Evolutionary conservation across 2,888 invertebrate species (phyloP), one percentile per base, ranked within the genome.

Genomic region (Onthophagus sagittarius): DNA sequence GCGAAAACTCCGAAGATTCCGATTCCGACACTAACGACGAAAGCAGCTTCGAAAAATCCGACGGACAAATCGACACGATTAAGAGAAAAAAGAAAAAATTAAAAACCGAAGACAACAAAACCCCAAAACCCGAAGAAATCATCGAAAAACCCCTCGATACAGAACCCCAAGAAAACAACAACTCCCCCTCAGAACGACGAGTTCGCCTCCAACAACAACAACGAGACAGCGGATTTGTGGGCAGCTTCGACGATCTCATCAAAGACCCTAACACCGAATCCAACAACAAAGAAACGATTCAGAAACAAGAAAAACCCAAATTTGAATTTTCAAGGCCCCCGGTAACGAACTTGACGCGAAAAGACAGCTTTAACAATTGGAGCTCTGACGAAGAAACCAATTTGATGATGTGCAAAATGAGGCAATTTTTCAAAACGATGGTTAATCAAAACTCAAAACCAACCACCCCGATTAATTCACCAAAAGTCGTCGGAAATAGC

Each of bases 331-430:
- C 5, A 53, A 70, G 23, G 69, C 87, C 89, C 39, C 88, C 90
- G 1, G 86, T 88, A 62, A 88, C 90, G 9, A 89, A 91, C 11
- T 85, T 95, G 32, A 91, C 92, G 62, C 88, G 95, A 76, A 95
- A 95, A 85, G 95, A 96, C 84, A 95, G 95, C 83, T 96, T 96
- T 86, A 96, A 95, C 83, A 96, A 96, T 82, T 96, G 96, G 95
- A 95, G 95, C 77, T 95, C 95, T 2, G 96, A 96, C 82, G 96
- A 96, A 83, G 96, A 96, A 86, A 96, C 96, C 1, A 96, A 96
- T 84, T 86, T 96, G 65, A 96, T 96, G 96, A 96, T 96, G 96
- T 94, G 93, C 62, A 96, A 95, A 87, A 95, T 96, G 94, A 88
- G 95, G 0, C 94, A 95, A 80, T 95, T 96, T 84, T 95, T 96